Conservation (phyloP, 1,140 invertebrate species). For the Camponotus vicinus region DNA sequence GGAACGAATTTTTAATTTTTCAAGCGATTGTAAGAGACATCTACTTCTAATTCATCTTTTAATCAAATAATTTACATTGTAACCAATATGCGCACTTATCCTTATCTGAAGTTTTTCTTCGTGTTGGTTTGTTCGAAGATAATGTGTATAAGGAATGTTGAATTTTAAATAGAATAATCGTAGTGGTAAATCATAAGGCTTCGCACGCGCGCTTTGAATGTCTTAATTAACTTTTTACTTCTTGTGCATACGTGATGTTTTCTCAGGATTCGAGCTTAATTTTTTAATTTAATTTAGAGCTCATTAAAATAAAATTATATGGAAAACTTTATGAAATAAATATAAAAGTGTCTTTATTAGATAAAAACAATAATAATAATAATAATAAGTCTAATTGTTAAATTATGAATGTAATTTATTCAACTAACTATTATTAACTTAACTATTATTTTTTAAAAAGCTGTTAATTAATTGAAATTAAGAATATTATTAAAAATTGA, state of each 20-base stretch:
- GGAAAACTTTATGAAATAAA: background rate
- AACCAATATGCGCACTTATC: slow-evolving; percentile 69
- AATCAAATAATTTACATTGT: slow-evolving; percentile 22
- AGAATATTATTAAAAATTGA: background rate
- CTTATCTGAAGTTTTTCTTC: slow-evolving; percentile 74
- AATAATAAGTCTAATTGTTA: background rate
- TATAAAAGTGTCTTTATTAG: background rate
- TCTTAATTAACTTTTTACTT: slow-evolving; percentile 42
- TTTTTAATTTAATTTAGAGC: slow-evolving; percentile 12
- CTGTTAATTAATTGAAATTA: background rate
- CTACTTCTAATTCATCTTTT: slow-evolving; percentile 2
- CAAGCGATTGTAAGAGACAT: slow-evolving; percentile 19
- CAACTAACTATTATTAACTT: background rate
- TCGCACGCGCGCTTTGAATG: slow-evolving; percentile 68
- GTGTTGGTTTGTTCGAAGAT: slow-evolving; percentile 1
- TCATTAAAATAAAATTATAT: background rate
- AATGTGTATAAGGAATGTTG: slow-evolving; percentile 26
- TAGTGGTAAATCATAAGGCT: slow-evolving; percentile 58
- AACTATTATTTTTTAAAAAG: background rate
- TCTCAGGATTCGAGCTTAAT: background rate
- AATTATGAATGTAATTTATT: background rate
- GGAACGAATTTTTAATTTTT: slow-evolving; percentile 12
- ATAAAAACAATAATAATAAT: background rate
- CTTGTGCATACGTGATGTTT: slow-evolving; percentile 34
- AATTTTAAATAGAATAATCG: slow-evolving; percentile 38